Evolutionary conservation across 2,888 invertebrate species (phyloP).

Genomic region (Metallyticus violacea): DNA sequence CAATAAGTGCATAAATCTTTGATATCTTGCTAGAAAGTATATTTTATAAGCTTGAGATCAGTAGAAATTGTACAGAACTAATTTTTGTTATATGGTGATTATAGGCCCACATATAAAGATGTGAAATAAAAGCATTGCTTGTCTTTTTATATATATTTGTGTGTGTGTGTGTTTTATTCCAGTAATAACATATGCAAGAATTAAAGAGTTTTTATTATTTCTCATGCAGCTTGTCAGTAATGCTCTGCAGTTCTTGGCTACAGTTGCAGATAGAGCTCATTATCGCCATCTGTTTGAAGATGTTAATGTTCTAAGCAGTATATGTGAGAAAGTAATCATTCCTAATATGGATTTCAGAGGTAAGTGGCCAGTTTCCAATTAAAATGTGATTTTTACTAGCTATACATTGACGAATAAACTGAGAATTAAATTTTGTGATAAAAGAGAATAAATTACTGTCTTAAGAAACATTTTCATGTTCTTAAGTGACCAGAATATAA

Average conservation of each 20-base stretch:
- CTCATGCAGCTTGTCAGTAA: conserved; percentile 83
- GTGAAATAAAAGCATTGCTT: background rate
- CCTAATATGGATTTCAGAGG: conserved; percentile 97
- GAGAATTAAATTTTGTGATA: too few relatives aligned
- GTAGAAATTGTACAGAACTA: too few relatives aligned
- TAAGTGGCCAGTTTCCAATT: conserved; percentile 44
- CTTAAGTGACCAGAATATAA: too few relatives aligned
- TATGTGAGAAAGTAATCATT: conserved; percentile 97
- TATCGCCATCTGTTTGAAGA: conserved; percentile 89
- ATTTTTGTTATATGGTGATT: too few relatives aligned
- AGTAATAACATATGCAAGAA: too few relatives aligned
- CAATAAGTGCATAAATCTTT: background rate
- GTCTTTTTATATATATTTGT: too few relatives aligned
- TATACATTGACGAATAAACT: too few relatives aligned
- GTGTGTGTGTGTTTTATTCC: too few relatives aligned
- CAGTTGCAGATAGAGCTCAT: conserved; percentile 86
- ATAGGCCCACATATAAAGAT: background rate
- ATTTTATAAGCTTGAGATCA: too few relatives aligned
- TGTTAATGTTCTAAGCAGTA: conserved; percentile 78
- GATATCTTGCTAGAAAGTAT: background rate
- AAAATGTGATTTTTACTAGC: too few relatives aligned
- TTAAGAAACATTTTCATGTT: too few relatives aligned
- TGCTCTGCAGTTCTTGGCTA: conserved; percentile 91
- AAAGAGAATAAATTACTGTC: too few relatives aligned
- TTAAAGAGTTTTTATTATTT: background rate